Evolutionary conservation across 1,140 invertebrate genomes (phyloP), one percentile per base, ranked within the genome.

Genomic region (Capitella teleta): DNA sequence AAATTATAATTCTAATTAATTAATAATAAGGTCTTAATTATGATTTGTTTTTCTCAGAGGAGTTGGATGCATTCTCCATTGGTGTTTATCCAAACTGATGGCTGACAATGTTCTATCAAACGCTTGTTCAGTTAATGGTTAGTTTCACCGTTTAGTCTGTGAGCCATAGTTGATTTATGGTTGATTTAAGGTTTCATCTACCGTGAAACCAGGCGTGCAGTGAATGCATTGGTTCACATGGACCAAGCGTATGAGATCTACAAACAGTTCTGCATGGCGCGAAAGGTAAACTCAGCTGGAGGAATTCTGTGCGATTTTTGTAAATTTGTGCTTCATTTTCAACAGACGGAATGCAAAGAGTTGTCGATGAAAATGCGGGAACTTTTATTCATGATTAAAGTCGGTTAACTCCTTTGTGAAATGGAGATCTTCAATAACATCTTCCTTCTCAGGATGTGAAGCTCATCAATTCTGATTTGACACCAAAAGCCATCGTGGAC

Each of bases 241-340:
- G 63, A 70, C 30, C 61, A 69, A 25, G 55, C 63, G 5, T 70
- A 71, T 52, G 61, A 65, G 40, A 58, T 71, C 14, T 72, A 64
- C 52, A 61, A 61, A 40, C 43, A 53, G 12, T 37, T 70, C 10
- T 63, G 60, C 44, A 55, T 52, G 28, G 57, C 57, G 16, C 54
- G 62, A 52, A 60, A 61, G 55, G 64, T 67, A 57, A 57, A 49
- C n/a, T n/a, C n/a, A n/a, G n/a, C n/a, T n/a, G n/a, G 21, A 23
- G 37, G 14, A 37, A 37, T 37, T n/a, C 8, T 37, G 16, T 37
- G 36, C 2, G 16, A 19, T 37, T 37, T 37, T 37, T n/a, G n/a
- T n/a, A n/a, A n/a, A n/a, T n/a, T n/a, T n/a, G n/a, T n/a, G n/a
- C n/a, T n/a, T n/a, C n/a, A n/a, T n/a, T n/a, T n/a, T n/a, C n/a